A percentile compares a stretch with the other conserved stretches of the same genome.
Conservation (phyloP, 2,797 vertebrate species). For the Avahi laniger region DNA sequence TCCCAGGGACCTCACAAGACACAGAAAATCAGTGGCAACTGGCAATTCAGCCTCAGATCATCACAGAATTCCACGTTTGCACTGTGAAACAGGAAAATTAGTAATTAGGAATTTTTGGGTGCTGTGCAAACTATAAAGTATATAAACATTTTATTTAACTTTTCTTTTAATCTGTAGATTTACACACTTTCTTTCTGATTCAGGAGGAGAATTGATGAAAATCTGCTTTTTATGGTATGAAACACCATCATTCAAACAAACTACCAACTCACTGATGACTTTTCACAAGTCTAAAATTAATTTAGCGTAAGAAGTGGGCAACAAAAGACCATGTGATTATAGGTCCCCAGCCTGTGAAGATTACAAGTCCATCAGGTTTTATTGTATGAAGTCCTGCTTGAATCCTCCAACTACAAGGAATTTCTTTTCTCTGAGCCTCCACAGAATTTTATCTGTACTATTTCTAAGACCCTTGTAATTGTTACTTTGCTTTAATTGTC, state of each 20-base stretch:
- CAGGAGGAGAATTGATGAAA: background rate
- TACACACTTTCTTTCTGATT: background rate
- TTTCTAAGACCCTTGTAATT: background rate
- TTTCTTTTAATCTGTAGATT: background rate
- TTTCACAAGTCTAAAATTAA: background rate
- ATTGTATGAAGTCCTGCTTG: background rate
- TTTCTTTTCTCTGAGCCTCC: background rate
- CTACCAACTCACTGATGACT: background rate
- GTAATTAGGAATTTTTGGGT: background rate
- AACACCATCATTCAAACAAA: slow-evolving; percentile 12
- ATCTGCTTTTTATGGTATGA: background rate
- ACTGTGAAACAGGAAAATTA: background rate
- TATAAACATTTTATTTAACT: background rate
- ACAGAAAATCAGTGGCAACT: background rate
- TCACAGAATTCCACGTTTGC: background rate
- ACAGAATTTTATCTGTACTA: background rate
- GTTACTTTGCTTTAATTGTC: background rate
- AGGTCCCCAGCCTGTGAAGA: background rate
- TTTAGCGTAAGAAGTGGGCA: background rate
- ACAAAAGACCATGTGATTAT: background rate
- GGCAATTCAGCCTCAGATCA: background rate
- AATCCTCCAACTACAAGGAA: background rate
- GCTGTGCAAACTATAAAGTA: background rate
- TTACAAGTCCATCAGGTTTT: background rate
- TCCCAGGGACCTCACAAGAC: background rate